Base-by-base conservation (phyloP, 2,888 invertebrate species). In the Macrostomum cliftonense region DNA sequence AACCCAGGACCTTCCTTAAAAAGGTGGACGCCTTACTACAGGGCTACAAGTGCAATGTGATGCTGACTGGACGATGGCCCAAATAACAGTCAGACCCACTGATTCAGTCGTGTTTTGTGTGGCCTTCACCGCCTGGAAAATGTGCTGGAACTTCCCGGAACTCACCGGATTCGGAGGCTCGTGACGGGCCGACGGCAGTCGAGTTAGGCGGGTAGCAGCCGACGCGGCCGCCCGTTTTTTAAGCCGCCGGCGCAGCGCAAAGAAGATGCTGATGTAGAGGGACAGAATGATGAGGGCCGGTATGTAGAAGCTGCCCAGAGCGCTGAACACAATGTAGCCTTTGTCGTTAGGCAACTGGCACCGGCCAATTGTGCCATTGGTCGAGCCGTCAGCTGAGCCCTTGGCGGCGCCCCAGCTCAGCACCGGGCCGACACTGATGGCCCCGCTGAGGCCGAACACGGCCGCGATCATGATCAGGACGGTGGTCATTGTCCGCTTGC, bases 181-280 rank as follows among this genome's bases (percentile, higher is more conserved):
- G 28, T 28, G 28, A 28, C n/a, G n/a, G n/a, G 28, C 28, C 28
- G 28, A 28, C 28, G 28, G 28, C 28, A 28, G 28, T 9, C 28
- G 28, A 9, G 28, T 28, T 4, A 28, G 28, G 4, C 28, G 28
- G 5, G 5, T 9, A 28, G 54, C 53, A 5, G 54, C 54, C 14
- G 59, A 51, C 19, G 51, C 52, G 49, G 57, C 54, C 1, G 61
- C 57, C 36, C 61, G 52, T 21, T 66, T 63, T 13, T 65, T 60
- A 28, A 72, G 62, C 12, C 93, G 75, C 59, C 84, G 77, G 53
- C 85, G 77, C 1, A 91, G 89, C 1, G 93, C 89, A 58, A 88
- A 75, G 70, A 84, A 95, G 63, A 95, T 93, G 74, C 91, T 87
- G 54, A 88, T 77, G 70, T 95, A 93, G 11, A 93, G 89, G 64